Evolutionary conservation across 2,888 invertebrate species (phyloP).

Genomic region (Nomada hirtipes): DNA sequence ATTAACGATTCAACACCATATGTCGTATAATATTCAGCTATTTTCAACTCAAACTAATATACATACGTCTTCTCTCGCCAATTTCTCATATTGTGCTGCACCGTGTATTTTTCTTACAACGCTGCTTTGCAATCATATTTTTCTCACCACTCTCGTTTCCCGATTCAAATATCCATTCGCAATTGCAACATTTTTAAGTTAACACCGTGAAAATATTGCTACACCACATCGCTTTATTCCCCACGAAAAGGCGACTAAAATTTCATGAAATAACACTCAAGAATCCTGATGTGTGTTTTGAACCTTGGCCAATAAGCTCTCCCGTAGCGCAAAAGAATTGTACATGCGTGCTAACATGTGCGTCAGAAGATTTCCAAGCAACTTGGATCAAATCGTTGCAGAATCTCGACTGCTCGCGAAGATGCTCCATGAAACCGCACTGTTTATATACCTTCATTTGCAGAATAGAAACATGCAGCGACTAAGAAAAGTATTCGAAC

Average conservation of each 20-base stretch:
- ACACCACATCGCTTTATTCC: too few species aligned
- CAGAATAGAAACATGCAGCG: slow-evolving; percentile 9
- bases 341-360: slow-evolving; percentile 21
- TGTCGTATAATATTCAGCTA: too few species aligned
- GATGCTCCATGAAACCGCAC: not conserved
- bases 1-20: too few species aligned
- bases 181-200: too few species aligned
- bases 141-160: too few species aligned
- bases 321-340: slow-evolving; percentile 25
- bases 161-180: too few species aligned
- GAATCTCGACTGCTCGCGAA: slow-evolving; percentile 5
- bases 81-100: too few species aligned
- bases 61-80: too few species aligned
- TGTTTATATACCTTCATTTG: slow-evolving; percentile 30
- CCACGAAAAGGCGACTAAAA: not conserved
- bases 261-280: not conserved
- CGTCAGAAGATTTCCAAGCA: slow-evolving; percentile 45
- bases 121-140: too few species aligned
- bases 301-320: slow-evolving; percentile 40
- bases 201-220: not conserved
- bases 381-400: slow-evolving; percentile 7
- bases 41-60: too few species aligned
- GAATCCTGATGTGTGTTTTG: slow-evolving; percentile 33
- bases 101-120: too few species aligned
- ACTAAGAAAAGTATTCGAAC: too few species aligned